Base-by-base conservation (phyloP, 2,113 vertebrate genomes). In the Dicerorhinus sumatrensis region DNA sequence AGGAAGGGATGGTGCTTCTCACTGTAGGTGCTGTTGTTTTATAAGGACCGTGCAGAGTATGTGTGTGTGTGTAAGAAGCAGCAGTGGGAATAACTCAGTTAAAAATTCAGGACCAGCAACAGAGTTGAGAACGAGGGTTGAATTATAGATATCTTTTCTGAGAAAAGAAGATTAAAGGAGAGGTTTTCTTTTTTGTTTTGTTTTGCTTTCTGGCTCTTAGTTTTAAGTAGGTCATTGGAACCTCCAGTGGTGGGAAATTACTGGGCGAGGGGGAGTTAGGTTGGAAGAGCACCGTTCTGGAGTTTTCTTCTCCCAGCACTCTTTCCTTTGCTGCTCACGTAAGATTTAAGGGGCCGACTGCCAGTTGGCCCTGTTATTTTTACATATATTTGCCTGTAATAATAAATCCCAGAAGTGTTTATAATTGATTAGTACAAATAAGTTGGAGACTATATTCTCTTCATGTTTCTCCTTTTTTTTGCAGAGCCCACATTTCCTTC, bases 141-240 rank as follows among this genome's bases (percentile, higher is more conserved):
- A 98, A 97, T 98, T 97, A 96, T 97, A 96, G 93, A 97, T 98
- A 94, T 72, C 89, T 94, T 93, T 96, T 97, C 93, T 95, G 93
- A 96, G 75, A 96, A 87, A 70, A 85, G 94, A 96, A 97, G 97
- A 98, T 97, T 94, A 98, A 98, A 98, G 97, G 95, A 89, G 76
- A 89, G 87, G 76, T 36, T 98, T 97, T 81, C 51, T 95, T 94
- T 95, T 94, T 60, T 76, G 90, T 87, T 97, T 98, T 95, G 60
- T 56, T 95, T 96, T 94, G 65, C 79, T n/a, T 93, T 46, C 70
- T 77, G 94, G 73, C 86, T 98, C 83, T 65, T 92, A 56, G 69
- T 89, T 92, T 83, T 97, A 98, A 98, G 97, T 98, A 98, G 97
- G 97, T 97, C 98, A 97, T 18, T 23, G 89, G 81, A 87, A 91